Conservation (phyloP, 2,888 invertebrate genomes). For the Toxonevra muliebris region DNA sequence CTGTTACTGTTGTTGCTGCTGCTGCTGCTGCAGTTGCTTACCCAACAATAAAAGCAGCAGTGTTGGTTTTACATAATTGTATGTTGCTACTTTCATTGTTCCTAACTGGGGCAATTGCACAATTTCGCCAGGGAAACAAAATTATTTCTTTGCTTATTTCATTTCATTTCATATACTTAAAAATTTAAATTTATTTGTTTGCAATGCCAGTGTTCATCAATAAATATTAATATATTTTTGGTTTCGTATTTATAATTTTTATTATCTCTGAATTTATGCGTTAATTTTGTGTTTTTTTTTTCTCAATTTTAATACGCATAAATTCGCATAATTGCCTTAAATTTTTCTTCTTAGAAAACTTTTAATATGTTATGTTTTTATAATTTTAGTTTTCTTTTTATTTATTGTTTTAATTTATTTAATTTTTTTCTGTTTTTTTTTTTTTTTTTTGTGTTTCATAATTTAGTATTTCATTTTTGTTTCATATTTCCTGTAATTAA, state of each 20-base stretch:
- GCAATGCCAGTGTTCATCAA: neutral
- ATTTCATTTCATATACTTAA: neutral
- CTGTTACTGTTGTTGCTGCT: neutral
- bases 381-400: slow-evolving; percentile 8
- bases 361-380: slow-evolving; percentile 12
- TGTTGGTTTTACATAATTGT: no score
- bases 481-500: slow-evolving; percentile 14
- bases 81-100: neutral
- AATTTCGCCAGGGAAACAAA: neutral
- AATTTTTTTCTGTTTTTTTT: slow-evolving; percentile 22
- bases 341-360: neutral
- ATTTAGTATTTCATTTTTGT: slow-evolving; percentile 28
- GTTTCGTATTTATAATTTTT: slow-evolving; percentile 15
- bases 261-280: slow-evolving; percentile 20
- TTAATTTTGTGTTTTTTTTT: slow-evolving; percentile 17
- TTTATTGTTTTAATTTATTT: slow-evolving; percentile 19
- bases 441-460: slow-evolving; percentile 10
- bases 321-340: no score
- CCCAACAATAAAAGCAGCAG: neutral
- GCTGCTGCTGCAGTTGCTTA: neutral
- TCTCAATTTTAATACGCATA: neutral
- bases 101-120: neutral
- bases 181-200: neutral
- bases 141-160: neutral
- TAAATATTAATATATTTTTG: neutral